Conservation (phyloP, 2,113 vertebrate species). For the Sander vitreus region DNA sequence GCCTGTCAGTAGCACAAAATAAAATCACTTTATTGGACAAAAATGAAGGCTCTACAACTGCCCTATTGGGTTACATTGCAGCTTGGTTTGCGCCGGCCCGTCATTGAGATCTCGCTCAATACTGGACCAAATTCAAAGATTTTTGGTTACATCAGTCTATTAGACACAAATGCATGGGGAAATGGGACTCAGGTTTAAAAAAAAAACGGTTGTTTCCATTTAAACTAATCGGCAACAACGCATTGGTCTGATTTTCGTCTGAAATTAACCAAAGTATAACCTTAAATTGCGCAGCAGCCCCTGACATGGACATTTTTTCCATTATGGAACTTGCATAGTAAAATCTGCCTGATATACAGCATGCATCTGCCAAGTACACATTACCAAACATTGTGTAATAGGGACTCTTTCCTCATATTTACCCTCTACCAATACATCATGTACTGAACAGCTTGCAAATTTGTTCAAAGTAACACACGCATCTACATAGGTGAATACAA, state of each 20-base stretch:
- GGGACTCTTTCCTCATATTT: not conserved
- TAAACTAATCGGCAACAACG: not conserved
- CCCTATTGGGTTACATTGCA: too few species aligned
- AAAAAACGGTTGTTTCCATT: too few species aligned
- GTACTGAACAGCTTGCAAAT: not conserved
- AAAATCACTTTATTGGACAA: too few species aligned
- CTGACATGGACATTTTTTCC: not conserved
- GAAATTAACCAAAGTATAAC: not conserved
- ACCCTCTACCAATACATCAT: not conserved
- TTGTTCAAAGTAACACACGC: not conserved
- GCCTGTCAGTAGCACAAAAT: too few species aligned
- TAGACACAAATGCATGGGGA: too few species aligned
- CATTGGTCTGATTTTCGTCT: not conserved
- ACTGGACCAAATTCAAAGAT: too few species aligned
- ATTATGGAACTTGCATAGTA: not conserved
- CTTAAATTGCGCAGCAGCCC: not conserved
- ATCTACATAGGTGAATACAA: slow-evolving; percentile 28
- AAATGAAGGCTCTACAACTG: too few species aligned
- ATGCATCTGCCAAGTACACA: slow-evolving; percentile 21
- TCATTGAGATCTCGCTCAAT: too few species aligned
- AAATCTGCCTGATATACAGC: not conserved
- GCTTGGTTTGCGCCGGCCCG: too few species aligned
- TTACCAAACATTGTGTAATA: slow-evolving; percentile 10
- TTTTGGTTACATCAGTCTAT: too few species aligned
- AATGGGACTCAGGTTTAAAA: too few species aligned